phyloP scores from a whole-genome alignment of 2,797 vertebrate species.

The Hemibagrus guttatus region DNA sequence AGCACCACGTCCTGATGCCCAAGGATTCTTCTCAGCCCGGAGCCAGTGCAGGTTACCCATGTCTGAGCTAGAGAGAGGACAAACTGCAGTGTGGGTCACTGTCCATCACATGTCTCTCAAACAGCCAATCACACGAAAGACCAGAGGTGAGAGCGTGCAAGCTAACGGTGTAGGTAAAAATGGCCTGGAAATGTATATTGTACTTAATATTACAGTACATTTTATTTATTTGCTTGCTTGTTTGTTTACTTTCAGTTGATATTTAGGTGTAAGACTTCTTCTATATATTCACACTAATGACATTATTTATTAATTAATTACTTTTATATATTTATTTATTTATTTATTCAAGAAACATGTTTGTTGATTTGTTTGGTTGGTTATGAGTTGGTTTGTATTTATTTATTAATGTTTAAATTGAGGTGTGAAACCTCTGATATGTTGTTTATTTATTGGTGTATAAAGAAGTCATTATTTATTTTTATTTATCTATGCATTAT shows the following conservation, averaged over 20 bases:
- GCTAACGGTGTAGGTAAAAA: background rate
- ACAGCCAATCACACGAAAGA: constrained; percentile 73
- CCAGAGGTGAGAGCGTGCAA: constrained; percentile 66
- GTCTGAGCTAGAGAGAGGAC: constrained; percentile 71
- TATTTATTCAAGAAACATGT: background rate
- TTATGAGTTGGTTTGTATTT: background rate
- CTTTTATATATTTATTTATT: background rate
- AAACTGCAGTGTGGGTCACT: constrained; percentile 77
- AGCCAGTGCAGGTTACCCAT: constrained; percentile 77
- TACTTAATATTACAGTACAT: background rate
- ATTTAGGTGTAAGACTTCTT: background rate
- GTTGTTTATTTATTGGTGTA: background rate
- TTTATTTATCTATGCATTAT: background rate
- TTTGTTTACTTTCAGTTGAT: background rate
- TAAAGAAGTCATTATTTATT: background rate
- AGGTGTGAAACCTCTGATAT: background rate
- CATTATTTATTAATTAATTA: background rate
- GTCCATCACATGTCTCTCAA: constrained; percentile 78
- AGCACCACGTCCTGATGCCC: constrained; percentile 72
- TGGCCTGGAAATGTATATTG: background rate
- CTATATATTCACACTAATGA: background rate
- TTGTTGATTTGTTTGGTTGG: background rate
- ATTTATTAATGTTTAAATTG: background rate
- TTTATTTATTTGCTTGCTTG: background rate
- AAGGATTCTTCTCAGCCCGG: constrained; percentile 77